These are phyloP conservation scores for Linyphia triangularis DNA, from an alignment of 2,888 invertebrate genomes.

Conservation along the genomic window DNA sequence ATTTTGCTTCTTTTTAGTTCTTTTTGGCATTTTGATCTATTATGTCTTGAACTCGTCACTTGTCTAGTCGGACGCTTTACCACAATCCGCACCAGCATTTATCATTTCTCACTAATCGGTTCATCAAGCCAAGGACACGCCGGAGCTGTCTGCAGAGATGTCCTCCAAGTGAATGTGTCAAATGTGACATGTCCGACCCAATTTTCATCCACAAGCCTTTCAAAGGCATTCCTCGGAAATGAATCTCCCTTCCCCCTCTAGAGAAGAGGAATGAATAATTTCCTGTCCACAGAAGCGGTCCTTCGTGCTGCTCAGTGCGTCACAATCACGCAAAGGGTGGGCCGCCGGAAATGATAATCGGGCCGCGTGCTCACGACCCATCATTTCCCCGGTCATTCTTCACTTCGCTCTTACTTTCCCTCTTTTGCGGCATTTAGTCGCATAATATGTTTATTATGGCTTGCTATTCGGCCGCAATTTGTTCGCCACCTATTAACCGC, in stretches of 20 bases:
- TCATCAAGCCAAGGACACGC: no score
- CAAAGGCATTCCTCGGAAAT: conserved; percentile 68
- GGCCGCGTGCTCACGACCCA: conserved; percentile 65
- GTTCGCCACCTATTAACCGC: conserved; percentile 64
- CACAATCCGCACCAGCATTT: background rate
- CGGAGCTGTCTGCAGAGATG: conserved; percentile 35
- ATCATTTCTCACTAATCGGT: background rate
- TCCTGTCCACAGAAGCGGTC: conserved; percentile 69
- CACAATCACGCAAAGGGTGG: conserved; percentile 73
- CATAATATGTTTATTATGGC: conserved; percentile 71
- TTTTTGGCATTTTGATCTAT: no score
- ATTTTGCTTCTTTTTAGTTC: no score
- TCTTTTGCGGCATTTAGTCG: conserved; percentile 65
- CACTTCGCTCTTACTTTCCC: conserved; percentile 52
- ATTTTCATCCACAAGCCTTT: conserved; percentile 54
- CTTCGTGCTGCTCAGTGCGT: conserved; percentile 61
- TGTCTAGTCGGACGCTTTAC: no score
- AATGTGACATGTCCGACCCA: conserved; percentile 54
- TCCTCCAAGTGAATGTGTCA: conserved; percentile 49
- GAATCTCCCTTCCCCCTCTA: conserved; percentile 19
- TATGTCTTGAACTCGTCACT: no score
- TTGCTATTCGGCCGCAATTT: conserved; percentile 53
- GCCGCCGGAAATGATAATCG: conserved; percentile 74
- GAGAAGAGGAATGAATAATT: conserved; percentile 71
- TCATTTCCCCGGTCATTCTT: conserved; percentile 39